These are phyloP conservation scores for Calameuta idolon DNA, from an alignment of 2,888 invertebrate genomes.

Conservation along the genomic window DNA sequence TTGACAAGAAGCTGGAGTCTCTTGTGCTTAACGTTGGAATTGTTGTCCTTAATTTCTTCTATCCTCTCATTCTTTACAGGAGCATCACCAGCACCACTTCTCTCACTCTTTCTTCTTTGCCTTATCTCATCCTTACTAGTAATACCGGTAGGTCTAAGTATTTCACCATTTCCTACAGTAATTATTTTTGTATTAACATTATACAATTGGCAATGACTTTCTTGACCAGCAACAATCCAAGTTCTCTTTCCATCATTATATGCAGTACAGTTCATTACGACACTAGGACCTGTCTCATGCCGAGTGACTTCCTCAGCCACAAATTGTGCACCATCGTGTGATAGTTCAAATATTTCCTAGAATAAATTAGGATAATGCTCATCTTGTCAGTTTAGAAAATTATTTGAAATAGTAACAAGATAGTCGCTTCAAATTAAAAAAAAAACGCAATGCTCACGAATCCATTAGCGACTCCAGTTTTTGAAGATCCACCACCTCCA, in stretches of 20 bases:
- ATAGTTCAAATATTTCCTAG: constrained; percentile 93
- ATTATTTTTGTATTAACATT: constrained; percentile 72
- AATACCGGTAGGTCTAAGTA: constrained; percentile 66
- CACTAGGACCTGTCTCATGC: constrained; percentile 89
- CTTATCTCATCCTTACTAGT: constrained; percentile 63
- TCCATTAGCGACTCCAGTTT: constrained; percentile 97
- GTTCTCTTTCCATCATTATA: constrained; percentile 79
- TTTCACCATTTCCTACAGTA: constrained; percentile 66
- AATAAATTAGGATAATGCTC: constrained; percentile 49
- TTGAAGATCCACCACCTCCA: constrained; percentile 96
- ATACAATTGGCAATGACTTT: constrained; percentile 90
- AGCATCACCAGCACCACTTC: constrained; percentile 37
- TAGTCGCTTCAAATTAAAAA: not conserved
- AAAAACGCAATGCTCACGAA: constrained; percentile 78
- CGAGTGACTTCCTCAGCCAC: constrained; percentile 89
- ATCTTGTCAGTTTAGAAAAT: not conserved
- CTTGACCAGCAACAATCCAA: constrained; percentile 90
- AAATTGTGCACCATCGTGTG: constrained; percentile 85
- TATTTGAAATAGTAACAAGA: not conserved
- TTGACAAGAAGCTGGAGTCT: constrained; percentile 81
- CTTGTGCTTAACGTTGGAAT: constrained; percentile 62
- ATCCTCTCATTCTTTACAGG: constrained; percentile 28
- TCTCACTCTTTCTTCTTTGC: constrained; percentile 71
- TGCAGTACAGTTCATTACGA: constrained; percentile 92
- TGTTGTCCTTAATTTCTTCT: constrained; percentile 49